phyloP scores from a whole-genome alignment of 2,797 vertebrate genomes.

The Acanthis flammea region DNA sequence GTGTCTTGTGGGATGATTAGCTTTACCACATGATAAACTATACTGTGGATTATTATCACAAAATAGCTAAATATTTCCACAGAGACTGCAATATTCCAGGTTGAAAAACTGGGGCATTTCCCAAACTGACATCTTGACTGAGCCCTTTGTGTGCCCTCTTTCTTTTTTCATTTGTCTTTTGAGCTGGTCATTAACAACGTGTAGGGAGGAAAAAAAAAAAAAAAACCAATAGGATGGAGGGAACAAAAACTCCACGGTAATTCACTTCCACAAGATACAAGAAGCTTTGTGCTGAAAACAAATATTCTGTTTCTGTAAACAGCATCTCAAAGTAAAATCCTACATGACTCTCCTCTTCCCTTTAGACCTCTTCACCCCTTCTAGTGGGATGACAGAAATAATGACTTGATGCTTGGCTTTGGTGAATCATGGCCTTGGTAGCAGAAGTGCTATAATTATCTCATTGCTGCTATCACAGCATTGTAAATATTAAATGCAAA shows the following conservation, averaged over 20 bases:
- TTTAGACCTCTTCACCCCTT: not conserved
- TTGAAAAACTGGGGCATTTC: not conserved
- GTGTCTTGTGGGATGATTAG: not conserved
- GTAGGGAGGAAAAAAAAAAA: not conserved
- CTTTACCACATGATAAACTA: not conserved
- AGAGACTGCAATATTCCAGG: not conserved
- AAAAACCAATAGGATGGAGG: not conserved
- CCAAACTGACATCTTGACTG: not conserved
- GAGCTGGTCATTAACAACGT: not conserved
- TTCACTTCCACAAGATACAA: not conserved
- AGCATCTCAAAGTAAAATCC: not conserved
- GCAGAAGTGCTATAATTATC: constrained; percentile 43
- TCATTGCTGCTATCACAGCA: constrained; percentile 15
- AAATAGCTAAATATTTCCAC: not conserved
- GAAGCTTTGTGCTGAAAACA: not conserved
- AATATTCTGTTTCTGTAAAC: not conserved
- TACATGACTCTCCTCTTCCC: not conserved
- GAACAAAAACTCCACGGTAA: not conserved
- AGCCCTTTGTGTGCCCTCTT: accelerated
- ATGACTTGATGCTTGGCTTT: constrained; percentile 15
- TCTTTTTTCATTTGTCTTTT: not conserved
- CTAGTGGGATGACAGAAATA: not conserved
- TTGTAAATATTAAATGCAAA: constrained; percentile 57
- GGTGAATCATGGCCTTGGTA: not conserved
- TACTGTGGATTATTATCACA: accelerated